A percentile compares a stretch with the other conserved stretches of the same genome.
Evolutionary conservation across 2,113 vertebrate genomes (phyloP).

Genomic region (Erythrocercus mccallii): DNA sequence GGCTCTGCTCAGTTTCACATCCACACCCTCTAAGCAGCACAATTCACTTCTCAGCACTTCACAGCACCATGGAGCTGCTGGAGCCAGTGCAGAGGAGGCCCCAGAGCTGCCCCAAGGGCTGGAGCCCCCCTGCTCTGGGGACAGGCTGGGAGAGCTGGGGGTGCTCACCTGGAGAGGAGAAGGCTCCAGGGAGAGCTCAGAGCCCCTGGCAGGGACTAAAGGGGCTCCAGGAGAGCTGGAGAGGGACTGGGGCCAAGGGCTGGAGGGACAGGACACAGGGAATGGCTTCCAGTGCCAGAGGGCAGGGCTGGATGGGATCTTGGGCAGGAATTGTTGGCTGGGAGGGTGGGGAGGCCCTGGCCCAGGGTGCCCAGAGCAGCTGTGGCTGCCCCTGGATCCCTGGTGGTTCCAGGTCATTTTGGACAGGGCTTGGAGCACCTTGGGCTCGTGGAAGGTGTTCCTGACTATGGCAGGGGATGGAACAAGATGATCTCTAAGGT

Average conservation of each 20-base stretch:
- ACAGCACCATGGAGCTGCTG: background rate
- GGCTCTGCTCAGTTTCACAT: background rate
- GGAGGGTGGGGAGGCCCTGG: fast-evolving
- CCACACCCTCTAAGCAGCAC: background rate
- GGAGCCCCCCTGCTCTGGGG: background rate
- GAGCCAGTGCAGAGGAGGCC: fast-evolving
- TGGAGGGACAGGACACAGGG: background rate
- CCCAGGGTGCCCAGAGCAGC: background rate
- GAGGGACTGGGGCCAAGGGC: background rate
- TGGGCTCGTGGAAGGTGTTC: fast-evolving
- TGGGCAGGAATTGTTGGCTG: background rate
- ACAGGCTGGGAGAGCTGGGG: background rate
- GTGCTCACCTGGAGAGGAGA: background rate
- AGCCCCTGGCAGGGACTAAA: background rate
- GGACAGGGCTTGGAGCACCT: fast-evolving
- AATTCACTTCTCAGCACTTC: background rate
- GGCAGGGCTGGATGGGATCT: fast-evolving
- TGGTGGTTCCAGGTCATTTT: fast-evolving
- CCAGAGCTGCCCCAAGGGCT: fast-evolving
- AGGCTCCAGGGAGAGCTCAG: background rate
- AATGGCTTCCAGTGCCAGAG: background rate
- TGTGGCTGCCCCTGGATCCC: background rate
- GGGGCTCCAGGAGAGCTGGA: background rate
- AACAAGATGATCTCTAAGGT: background rate
- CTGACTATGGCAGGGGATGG: background rate